Percentiles rank a stretch among this genome's conserved stretches.
Evolutionary conservation across 2,888 invertebrate species (phyloP).

Genomic region (Athalia circularis): DNA sequence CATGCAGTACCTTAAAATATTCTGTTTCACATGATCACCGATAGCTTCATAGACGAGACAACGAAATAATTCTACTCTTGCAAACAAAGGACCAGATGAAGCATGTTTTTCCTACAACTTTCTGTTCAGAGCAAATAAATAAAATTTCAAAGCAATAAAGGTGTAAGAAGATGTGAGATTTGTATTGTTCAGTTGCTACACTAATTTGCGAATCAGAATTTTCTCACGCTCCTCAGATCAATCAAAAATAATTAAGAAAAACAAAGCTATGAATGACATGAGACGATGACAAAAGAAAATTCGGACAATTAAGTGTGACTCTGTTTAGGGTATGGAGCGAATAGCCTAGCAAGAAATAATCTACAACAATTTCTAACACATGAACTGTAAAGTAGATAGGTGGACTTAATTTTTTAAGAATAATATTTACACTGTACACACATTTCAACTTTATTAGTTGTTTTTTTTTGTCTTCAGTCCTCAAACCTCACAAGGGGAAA

Average conservation of each 20-base stretch:
- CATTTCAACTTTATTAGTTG: not conserved
- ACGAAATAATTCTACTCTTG: too few relatives aligned
- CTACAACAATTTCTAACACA: constrained; percentile 1
- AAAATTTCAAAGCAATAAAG: too few relatives aligned
- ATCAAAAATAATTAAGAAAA: not conserved
- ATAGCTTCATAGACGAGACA: too few relatives aligned
- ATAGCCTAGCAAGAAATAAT: constrained; percentile 22
- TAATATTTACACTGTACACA: constrained; percentile 39
- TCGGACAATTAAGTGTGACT: not conserved
- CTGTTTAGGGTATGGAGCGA: not conserved
- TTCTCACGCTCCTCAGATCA: not conserved
- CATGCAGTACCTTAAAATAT: too few relatives aligned
- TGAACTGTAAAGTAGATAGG: not conserved
- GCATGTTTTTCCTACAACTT: too few relatives aligned
- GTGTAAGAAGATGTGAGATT: too few relatives aligned
- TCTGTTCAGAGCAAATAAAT: too few relatives aligned
- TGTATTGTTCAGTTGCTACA: too few relatives aligned
- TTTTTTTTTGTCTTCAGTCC: constrained; percentile 1
- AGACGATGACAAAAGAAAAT: not conserved
- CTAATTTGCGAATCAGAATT: too few relatives aligned
- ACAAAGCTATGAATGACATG: not conserved
- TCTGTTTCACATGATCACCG: too few relatives aligned
- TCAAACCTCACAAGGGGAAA: constrained; percentile 41
- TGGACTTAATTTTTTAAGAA: constrained; percentile 16
- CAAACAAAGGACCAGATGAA: too few relatives aligned